Conservation (phyloP, 2,888 invertebrate genomes). For the Girardia tigrina region DNA sequence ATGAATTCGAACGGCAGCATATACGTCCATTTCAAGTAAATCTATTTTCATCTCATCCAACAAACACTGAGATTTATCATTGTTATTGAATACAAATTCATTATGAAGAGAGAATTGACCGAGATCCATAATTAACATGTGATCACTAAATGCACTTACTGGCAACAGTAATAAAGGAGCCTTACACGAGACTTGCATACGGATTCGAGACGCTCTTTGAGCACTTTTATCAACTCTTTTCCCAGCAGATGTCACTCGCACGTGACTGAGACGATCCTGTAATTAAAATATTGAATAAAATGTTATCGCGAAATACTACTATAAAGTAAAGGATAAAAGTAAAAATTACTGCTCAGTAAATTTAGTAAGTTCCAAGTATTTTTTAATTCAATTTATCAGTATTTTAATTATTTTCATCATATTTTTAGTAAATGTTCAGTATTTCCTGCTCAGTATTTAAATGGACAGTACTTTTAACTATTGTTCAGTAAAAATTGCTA, state of each 20-base stretch:
- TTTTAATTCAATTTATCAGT: no score
- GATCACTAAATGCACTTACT: slow-evolving; percentile 64
- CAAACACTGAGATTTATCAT: slow-evolving; percentile 51
- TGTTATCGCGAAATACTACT: no score
- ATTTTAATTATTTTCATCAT: no score
- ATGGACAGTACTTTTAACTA: no score
- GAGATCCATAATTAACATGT: slow-evolving; percentile 58
- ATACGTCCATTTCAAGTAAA: slow-evolving; percentile 65
- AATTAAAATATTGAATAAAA: neutral
- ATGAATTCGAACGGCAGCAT: slow-evolving; percentile 55
- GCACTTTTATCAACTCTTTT: slow-evolving; percentile 38
- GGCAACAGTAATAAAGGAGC: slow-evolving; percentile 75
- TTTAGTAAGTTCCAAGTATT: no score
- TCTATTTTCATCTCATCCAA: slow-evolving; percentile 64
- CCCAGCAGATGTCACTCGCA: neutral
- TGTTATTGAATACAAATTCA: neutral
- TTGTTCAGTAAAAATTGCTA: no score
- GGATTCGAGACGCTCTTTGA: slow-evolving; percentile 52
- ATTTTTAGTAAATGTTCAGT: no score
- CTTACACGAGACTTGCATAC: slow-evolving; percentile 59
- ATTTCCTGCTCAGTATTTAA: no score
- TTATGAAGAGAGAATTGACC: slow-evolving; percentile 29
- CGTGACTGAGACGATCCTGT: neutral
- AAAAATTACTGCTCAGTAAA: no score
- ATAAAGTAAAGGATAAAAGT: no score